Percentiles rank a stretch among this genome's conserved stretches.
Conservation (phyloP, 2,888 invertebrate species). For the Andrena bicolor region DNA sequence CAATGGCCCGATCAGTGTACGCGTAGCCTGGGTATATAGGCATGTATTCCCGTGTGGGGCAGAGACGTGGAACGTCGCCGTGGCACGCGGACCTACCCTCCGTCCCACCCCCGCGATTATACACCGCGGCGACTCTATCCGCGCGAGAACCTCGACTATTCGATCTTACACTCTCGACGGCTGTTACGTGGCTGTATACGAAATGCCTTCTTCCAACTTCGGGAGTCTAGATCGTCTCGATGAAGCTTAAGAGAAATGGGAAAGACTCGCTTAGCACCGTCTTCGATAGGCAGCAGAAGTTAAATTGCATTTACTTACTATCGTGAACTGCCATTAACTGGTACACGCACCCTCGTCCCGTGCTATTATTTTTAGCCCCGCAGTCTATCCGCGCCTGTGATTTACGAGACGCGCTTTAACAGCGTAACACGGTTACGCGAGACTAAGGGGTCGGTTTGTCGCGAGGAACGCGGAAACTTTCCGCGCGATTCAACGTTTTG, state of each 20-base stretch:
- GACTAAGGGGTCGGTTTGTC: neutral
- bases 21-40: slow-evolving; percentile 30
- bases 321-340: no score
- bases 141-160: slow-evolving; percentile 44
- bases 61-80: neutral
- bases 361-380: slow-evolving; percentile 25
- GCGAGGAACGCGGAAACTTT: slow-evolving; percentile 7
- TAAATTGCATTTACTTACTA: no score
- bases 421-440: slow-evolving; percentile 47
- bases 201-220: neutral
- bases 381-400: slow-evolving; percentile 64
- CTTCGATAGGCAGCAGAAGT: neutral
- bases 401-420: slow-evolving; percentile 68
- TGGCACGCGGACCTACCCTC: slow-evolving; percentile 32
- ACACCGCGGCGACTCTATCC: slow-evolving; percentile 42
- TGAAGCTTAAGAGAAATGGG: no score
- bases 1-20: slow-evolving; percentile 70
- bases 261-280: neutral
- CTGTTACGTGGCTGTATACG: slow-evolving; percentile 1
- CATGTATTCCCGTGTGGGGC: slow-evolving; percentile 24
- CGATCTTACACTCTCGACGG: neutral
- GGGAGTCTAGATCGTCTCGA: neutral
- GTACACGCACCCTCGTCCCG: neutral
- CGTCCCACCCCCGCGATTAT: slow-evolving; percentile 43
- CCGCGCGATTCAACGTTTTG: slow-evolving; percentile 12